Conservation (phyloP, 1,140 invertebrate species). For the Scaptomyza hsui region DNA sequence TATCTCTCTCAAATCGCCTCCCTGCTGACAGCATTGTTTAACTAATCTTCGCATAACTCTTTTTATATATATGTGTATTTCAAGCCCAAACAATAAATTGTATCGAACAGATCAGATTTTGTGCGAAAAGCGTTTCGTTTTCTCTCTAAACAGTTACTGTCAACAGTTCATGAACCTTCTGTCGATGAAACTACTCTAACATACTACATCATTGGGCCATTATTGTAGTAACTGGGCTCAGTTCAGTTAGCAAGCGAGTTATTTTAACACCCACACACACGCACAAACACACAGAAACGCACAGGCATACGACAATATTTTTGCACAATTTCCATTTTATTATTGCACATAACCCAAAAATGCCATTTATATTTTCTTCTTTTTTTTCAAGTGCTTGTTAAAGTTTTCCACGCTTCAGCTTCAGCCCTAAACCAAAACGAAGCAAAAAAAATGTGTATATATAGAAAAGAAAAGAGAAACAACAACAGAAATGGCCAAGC, state of each 20-base stretch:
- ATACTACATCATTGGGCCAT: conserved; percentile 24
- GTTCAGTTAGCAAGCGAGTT: conserved; percentile 25
- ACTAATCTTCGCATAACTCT: conserved; percentile 12
- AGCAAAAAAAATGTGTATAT: background rate
- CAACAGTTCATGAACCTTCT: conserved; percentile 20
- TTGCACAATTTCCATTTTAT: conserved; percentile 81
- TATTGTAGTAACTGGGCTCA: conserved; percentile 9
- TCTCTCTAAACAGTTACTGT: conserved; percentile 17
- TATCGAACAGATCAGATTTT: conserved; percentile 1
- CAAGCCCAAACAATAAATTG: background rate
- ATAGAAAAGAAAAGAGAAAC: conserved; percentile 16
- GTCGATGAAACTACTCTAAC: conserved; percentile 7
- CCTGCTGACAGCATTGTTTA: background rate
- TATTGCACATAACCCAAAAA: conserved; percentile 79
- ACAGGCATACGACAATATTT: conserved; percentile 62
- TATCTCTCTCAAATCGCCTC: too few relatives aligned
- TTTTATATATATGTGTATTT: too few relatives aligned
- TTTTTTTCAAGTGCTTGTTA: conserved; percentile 78
- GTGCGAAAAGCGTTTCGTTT: background rate
- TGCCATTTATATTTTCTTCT: conserved; percentile 59
- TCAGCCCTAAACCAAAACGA: background rate
- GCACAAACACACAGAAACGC: background rate
- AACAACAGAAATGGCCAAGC: conserved; percentile 60
- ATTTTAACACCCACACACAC: conserved; percentile 9
- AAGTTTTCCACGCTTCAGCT: conserved; percentile 54